Percentiles rank a stretch among this genome's conserved stretches.
Conservation (phyloP, 2,888 invertebrate species). For the Eristalis tenax region DNA sequence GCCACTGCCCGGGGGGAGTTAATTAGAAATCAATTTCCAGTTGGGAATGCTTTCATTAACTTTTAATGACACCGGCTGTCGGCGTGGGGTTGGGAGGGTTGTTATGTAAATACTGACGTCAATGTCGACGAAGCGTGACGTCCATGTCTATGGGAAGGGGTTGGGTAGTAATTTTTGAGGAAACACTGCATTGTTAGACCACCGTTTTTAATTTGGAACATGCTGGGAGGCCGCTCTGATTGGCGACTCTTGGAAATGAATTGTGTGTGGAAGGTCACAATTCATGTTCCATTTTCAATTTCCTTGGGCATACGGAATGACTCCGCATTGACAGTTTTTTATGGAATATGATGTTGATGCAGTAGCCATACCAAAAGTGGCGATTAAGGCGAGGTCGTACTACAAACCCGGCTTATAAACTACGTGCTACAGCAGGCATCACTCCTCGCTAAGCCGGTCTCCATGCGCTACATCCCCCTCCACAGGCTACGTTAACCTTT, state of each 20-base stretch:
- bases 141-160: neutral
- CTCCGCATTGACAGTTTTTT: no score
- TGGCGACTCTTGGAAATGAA: neutral
- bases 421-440: no score
- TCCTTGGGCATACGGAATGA: no score
- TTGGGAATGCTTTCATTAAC: conserved; percentile 13
- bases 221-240: neutral
- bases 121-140: conserved; percentile 1
- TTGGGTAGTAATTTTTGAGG: neutral
- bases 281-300: no score
- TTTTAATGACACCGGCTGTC: conserved; percentile 13
- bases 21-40: conserved; percentile 34
- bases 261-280: neutral
- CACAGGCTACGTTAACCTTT: no score
- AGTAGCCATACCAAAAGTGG: no score
- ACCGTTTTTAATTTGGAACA: neutral
- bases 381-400: no score
- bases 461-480: no score
- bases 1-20: neutral
- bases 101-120: neutral
- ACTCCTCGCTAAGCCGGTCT: no score
- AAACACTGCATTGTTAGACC: neutral
- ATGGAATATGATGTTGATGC: no score
- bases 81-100: neutral
- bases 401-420: no score